These are phyloP conservation scores for Tachina grossa DNA, from an alignment of 2,888 invertebrate species.

Conservation along the genomic window DNA sequence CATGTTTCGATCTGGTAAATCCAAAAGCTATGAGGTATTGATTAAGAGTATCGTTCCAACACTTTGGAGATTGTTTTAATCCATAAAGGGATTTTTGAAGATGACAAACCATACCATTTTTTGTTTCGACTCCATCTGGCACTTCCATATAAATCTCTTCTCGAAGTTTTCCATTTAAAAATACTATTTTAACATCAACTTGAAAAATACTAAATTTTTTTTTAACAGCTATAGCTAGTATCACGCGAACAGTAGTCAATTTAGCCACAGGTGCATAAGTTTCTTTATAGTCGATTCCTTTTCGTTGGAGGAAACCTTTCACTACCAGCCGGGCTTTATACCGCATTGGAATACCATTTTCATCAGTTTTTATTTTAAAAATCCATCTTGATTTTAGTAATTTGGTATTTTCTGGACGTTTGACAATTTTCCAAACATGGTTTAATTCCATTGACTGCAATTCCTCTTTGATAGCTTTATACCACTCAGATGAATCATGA, in stretches of 20 bases:
- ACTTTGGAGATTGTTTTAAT: slow-evolving; percentile 44
- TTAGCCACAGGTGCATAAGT: slow-evolving; percentile 35
- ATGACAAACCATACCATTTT: background rate
- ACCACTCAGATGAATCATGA: too few relatives aligned
- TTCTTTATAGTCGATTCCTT: slow-evolving; percentile 8
- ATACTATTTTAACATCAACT: slow-evolving; percentile 14
- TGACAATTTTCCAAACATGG: too few relatives aligned
- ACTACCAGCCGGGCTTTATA: slow-evolving; percentile 42
- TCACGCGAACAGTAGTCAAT: slow-evolving; percentile 26
- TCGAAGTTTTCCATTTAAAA: background rate
- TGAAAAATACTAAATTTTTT: slow-evolving; percentile 21
- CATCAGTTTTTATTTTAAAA: slow-evolving; percentile 30
- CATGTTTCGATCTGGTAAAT: slow-evolving; percentile 42
- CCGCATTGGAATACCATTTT: slow-evolving; percentile 13
- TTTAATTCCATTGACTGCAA: too few relatives aligned
- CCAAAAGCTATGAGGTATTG: slow-evolving; percentile 2
- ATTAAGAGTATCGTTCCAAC: slow-evolving; percentile 40
- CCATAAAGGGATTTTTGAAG: slow-evolving; percentile 34
- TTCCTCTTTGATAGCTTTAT: too few relatives aligned
- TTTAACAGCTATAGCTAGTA: slow-evolving; percentile 23
- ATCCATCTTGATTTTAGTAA: too few relatives aligned
- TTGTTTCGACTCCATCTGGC: slow-evolving; percentile 11
- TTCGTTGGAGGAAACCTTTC: slow-evolving; percentile 28
- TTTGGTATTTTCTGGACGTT: too few relatives aligned
- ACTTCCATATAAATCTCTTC: slow-evolving; percentile 3